phyloP scores from a whole-genome alignment of 2,113 vertebrate species.

The Lophius piscatorius region DNA sequence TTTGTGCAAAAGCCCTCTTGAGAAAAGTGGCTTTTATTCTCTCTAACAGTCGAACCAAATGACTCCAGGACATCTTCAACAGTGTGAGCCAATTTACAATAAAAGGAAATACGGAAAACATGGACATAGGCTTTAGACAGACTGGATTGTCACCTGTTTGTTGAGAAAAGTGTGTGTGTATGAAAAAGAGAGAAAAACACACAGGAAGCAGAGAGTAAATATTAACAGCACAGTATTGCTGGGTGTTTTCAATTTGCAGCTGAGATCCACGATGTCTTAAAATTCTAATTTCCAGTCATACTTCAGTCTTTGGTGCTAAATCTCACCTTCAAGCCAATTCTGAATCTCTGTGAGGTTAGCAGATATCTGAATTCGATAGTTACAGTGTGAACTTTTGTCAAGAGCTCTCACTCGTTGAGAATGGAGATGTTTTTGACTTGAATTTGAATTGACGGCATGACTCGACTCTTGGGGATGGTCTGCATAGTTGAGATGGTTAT shows the following conservation, averaged over 20 bases:
- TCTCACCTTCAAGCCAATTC: constrained; percentile 20
- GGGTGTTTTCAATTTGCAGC: constrained; percentile 23
- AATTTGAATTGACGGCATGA: neutral
- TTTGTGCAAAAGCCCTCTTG: constrained; percentile 35
- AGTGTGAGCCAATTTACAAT: constrained; percentile 55
- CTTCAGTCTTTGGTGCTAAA: constrained; percentile 15
- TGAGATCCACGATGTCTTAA: constrained; percentile 20
- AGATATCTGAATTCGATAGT: constrained; percentile 23
- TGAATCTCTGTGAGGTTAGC: constrained; percentile 23
- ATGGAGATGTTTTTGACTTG: neutral
- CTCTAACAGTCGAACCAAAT: constrained; percentile 57
- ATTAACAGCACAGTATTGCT: constrained; percentile 27
- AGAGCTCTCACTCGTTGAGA: neutral
- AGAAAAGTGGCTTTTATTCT: constrained; percentile 40
- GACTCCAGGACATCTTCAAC: constrained; percentile 62
- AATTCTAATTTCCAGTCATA: constrained; percentile 7
- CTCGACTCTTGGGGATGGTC: neutral
- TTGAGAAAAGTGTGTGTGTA: constrained; percentile 14
- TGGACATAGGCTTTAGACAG: constrained; percentile 27
- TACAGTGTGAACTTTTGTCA: neutral
- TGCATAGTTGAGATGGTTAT: neutral
- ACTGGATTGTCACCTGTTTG: too few species aligned
- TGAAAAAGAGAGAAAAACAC: constrained; percentile 1
- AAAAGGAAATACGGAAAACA: constrained; percentile 50
- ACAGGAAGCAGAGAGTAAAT: constrained; percentile 1